Base-by-base conservation (phyloP, 2,113 vertebrate species). In the Poecilia latipinna region DNA sequence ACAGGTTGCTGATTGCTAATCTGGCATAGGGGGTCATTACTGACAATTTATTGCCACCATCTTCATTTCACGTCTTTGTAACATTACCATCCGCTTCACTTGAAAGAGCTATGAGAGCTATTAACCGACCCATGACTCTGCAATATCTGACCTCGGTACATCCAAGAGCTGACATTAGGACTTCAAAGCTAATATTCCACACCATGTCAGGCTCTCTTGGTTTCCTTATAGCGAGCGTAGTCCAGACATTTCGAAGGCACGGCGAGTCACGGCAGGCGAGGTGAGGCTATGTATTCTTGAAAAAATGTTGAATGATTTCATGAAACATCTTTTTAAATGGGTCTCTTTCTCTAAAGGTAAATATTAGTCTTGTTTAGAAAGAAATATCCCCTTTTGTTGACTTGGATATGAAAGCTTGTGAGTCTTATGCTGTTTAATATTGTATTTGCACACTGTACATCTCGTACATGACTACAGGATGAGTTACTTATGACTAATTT, bases 11-110 rank as follows among this genome's bases (percentile, higher is more conserved):
- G 80, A 85, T 84, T 70, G 72, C 71, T 78, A 64, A 84, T 66
- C 76, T 61, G 35, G 69, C 63, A 63, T 68, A 62, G 51, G 19
- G 51, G 79, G 72, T 78, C 80, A 86, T 80, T 76, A 72, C 61
- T 1, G 67, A 67, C 75, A 78, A 83, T 88, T 78, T 77, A 78
- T 84, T 80, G 64, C 70, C 54, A 60, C 74, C 71, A 62, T 77
- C 74, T 72, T 75, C 76, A 75, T 80, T 85, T 87, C 65, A 80
- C 66, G 42, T 82, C 83, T 73, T 66, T 67, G 82, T 82, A 75
- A 84, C 32, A 64, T 80, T 77, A 82, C 82, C 79, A 70, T 70
- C 78, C 74, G 80, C 64, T 76, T 68, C 72, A 78, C 48, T 73
- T 69, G 42, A 78, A 75, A 74, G 68, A 70, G 73, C 68, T 78